Base-by-base conservation (phyloP, 2,113 vertebrate species). In the Genyomyrus donnyi region DNA sequence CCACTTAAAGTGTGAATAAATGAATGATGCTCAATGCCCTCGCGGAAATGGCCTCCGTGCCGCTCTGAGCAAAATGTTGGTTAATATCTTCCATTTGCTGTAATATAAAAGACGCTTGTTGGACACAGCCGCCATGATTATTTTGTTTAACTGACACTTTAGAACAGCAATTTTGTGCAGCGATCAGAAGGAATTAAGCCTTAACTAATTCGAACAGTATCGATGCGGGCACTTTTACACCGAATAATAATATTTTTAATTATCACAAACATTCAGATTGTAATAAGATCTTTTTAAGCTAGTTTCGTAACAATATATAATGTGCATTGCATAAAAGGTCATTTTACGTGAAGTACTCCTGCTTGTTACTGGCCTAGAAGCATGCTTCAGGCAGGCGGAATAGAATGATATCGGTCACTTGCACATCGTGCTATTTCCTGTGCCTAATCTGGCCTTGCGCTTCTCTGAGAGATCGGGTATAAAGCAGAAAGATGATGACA, bases 71-170 rank as follows among this genome's bases (percentile, higher is more conserved):
- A 93, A 96, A 97, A 96, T 96, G 96, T 96, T 95, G 94, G 94
- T 95, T 96, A 96, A 97, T 97, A 96, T 96, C 95, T 95, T 94
- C 95, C 95, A 96, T 96, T 97, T 96, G 93, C 95, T 96, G 95
- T 94, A 95, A 96, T 94, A 94, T 94, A 95, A 91, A 94, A 94
- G 93, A 96, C 95, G 94, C 93, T 95, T 95, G 95, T 96, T 96
- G 95, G 95, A 97, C 95, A 95, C 92, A 94, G 94, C 93, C 92
- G 93, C 93, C 95, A 90, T 94, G 94, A 95, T 96, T 95, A 95
- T 95, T 96, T 96, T 96, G 95, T 96, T 96, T 95, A 95, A 91
- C 93, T 89, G 91, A 93, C 94, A 93, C 94, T 95, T 95, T 96
- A 95, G 96, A 97, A 96, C 95, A 94, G 92, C 94, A 92, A 95